Base-by-base conservation (phyloP, 2,797 vertebrate species). In the Sebastes taczanowskii region DNA sequence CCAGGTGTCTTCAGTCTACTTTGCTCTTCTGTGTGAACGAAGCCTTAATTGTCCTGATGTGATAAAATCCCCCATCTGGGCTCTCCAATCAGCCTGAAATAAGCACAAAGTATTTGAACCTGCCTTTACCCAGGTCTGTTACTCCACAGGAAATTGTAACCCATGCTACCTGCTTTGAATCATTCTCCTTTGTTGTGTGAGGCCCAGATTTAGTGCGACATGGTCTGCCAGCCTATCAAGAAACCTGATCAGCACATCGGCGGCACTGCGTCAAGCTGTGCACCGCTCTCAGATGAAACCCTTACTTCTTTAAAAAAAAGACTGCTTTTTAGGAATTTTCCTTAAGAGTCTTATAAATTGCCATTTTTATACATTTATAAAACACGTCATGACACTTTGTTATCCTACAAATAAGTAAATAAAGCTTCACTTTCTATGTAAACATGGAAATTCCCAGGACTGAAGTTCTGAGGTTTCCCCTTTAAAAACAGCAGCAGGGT, bases 211-310 rank as follows among this genome's bases (percentile, higher is more conserved):
- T 38, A 71, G 65, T 7, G 38, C 35, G 46, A 71, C 60, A 49
- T 35, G 30, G 46, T 74, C 80, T 75, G 74, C 42, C 71, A 78
- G 78, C 67, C 42, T 61, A 65, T 82, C 46, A 71, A 75, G 38
- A 58, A 76, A 49, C 49, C 69, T 6, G 68, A 85, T 83, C 73
- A 81, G 76, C 32, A 64, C 71, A 61, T n/a, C 71, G 30, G 67
- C 35, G 11, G 62, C 65, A 42, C 61, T 25, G 11, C 81, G 66
- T 66, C 79, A 75, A 56, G 69, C 84, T 74, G 42, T 53, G 68
- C 60, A 9, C 10, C 8, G n/a, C 60, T 38, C 69, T 59, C 35
- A 14, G 49, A 78, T 63, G 23, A 63, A 71, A 85, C 38, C 42
- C 16, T 46, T 20, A 20, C 42, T 46, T 46, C 42, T 46, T 46